These are phyloP conservation scores for Ips nitidus DNA, from an alignment of 1,140 invertebrate genomes.

Conservation along the genomic window DNA sequence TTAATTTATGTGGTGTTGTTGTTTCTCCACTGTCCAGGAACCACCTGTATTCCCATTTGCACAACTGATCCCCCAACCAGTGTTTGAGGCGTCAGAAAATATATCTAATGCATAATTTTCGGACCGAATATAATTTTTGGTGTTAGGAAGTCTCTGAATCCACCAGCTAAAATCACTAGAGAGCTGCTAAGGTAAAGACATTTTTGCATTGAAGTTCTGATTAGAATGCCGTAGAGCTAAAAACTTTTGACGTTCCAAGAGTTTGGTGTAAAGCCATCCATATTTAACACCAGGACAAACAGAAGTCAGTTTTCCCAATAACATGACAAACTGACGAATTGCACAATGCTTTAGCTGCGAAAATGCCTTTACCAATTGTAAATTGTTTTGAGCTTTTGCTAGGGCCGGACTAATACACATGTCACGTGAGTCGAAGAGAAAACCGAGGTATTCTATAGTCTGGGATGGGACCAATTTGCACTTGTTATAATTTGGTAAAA, in stretches of 20 bases:
- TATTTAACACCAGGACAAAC: constrained; percentile 25
- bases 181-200: not conserved
- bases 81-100: constrained; percentile 10
- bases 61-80: constrained; percentile 5
- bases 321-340: no score
- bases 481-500: not conserved
- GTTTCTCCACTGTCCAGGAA: not conserved
- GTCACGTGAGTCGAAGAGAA: not conserved
- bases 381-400: not conserved
- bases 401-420: not conserved
- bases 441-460: not conserved
- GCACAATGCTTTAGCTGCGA: not conserved
- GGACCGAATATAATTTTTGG: not conserved
- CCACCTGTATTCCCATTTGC: not conserved
- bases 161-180: constrained; percentile 19
- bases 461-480: not conserved
- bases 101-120: not conserved
- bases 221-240: constrained; percentile 10
- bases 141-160: not conserved
- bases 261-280: constrained; percentile 36
- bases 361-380: not conserved
- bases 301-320: not conserved
- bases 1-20: constrained; percentile 10
- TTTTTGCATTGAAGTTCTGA: constrained; percentile 6
- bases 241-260: constrained; percentile 33